These are phyloP conservation scores for Ichneumoninae sp. DNA, from an alignment of 2,888 invertebrate genomes.

Conservation along the genomic window DNA sequence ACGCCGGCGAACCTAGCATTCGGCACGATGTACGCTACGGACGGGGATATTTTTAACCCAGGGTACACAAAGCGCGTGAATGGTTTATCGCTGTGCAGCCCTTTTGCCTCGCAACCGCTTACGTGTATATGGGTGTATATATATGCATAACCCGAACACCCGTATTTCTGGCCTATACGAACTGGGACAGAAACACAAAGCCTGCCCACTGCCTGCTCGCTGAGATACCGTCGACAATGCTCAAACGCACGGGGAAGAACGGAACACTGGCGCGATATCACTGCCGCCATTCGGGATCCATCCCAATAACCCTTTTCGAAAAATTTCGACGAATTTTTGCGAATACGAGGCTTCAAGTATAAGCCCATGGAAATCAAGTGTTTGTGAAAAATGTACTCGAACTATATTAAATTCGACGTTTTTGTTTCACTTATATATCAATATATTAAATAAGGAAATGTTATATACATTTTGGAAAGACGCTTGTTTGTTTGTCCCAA, in stretches of 20 bases:
- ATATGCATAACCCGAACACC: conserved; percentile 74
- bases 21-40: conserved; percentile 64
- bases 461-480: no score
- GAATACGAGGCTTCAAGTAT: conserved; percentile 46
- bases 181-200: conserved; percentile 82
- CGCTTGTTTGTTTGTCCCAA: no score
- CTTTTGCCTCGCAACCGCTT: conserved; percentile 72
- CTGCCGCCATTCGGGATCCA: conserved; percentile 20
- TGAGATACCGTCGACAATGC: conserved; percentile 80
- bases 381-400: no score
- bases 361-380: no score
- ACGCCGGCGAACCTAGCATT: conserved; percentile 37
- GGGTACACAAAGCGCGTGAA: conserved; percentile 80
- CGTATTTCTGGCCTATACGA: conserved; percentile 76
- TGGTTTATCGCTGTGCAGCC: conserved; percentile 81
- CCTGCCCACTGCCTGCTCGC: conserved; percentile 76
- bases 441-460: no score
- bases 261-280: conserved; percentile 58
- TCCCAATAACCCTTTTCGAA: conserved; percentile 59
- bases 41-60: conserved; percentile 80
- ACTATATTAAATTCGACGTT: no score
- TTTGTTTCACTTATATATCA: no score
- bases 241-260: conserved; percentile 77
- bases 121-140: conserved; percentile 46
- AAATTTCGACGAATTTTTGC: conserved; percentile 36